phyloP scores from a whole-genome alignment of 2,113 vertebrate genomes.

The Trichomycterus rosablanca region DNA sequence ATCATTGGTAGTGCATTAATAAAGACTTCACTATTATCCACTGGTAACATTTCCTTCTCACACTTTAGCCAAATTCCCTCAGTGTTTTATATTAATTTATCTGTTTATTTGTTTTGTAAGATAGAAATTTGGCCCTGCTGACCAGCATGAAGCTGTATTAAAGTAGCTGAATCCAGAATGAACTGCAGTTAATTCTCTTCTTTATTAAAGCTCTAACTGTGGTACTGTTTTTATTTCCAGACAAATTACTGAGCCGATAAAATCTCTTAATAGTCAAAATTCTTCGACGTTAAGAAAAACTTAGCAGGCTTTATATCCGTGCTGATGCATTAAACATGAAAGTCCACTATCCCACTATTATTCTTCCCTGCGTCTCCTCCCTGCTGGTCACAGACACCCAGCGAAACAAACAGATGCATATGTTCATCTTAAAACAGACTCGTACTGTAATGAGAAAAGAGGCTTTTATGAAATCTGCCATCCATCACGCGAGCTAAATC shows the following conservation, averaged over 20 bases:
- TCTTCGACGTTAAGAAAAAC: conserved; percentile 16
- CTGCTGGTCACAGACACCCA: not conserved
- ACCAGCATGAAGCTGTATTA: too few relatives aligned
- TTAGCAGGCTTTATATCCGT: conserved; percentile 24
- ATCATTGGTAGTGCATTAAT: too few relatives aligned
- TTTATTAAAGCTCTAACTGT: not conserved
- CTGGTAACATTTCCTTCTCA: too few relatives aligned
- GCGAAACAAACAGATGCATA: conserved; percentile 15
- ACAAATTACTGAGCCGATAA: not conserved
- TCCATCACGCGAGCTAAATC: not conserved
- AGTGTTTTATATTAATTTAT: too few relatives aligned
- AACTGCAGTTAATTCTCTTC: too few relatives aligned
- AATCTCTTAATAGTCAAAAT: conserved; percentile 2
- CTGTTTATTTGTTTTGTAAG: too few relatives aligned
- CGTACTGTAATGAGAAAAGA: conserved; percentile 8
- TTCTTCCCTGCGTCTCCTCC: not conserved
- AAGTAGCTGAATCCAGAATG: too few relatives aligned
- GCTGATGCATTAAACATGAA: conserved; percentile 39
- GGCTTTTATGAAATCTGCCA: conserved; percentile 10
- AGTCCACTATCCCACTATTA: not conserved
- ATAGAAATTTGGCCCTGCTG: too few relatives aligned
- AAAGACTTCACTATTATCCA: too few relatives aligned
- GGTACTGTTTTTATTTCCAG: not conserved
- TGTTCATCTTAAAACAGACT: conserved; percentile 4
- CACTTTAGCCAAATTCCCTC: too few relatives aligned